Percentiles rank a stretch among this genome's conserved stretches.
Conservation (phyloP, 2,797 vertebrate species). For the Phaenicophaeus curvirostris region DNA sequence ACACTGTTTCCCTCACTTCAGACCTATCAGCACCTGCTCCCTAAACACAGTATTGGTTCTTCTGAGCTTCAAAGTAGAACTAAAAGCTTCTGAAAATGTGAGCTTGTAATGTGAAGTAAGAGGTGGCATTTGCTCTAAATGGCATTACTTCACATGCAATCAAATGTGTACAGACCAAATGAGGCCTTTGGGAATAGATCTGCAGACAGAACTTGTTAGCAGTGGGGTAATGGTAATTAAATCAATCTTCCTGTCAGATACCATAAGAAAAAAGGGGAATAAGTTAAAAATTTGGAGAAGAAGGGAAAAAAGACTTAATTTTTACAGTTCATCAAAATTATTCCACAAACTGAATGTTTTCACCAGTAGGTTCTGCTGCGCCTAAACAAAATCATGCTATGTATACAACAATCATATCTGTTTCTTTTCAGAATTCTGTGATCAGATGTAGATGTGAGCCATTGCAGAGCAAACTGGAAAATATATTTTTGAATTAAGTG, state of each 20-base stretch:
- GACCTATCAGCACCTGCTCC: background rate
- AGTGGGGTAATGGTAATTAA: background rate
- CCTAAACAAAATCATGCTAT: background rate
- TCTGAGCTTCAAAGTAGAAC: background rate
- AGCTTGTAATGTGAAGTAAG: background rate
- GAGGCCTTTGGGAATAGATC: background rate
- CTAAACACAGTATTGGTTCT: background rate
- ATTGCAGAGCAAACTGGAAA: background rate
- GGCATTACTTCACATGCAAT: background rate
- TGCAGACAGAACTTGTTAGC: background rate
- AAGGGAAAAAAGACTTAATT: background rate
- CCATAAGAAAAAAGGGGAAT: background rate
- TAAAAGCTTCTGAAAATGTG: background rate
- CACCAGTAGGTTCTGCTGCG: background rate
- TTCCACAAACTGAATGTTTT: background rate
- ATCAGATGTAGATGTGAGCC: background rate
- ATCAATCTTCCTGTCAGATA: background rate
- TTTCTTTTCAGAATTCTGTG: background rate
- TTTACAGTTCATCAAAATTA: background rate
- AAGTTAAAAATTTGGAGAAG: background rate
- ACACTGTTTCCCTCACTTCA: background rate
- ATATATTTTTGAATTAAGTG: background rate
- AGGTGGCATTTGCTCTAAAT: background rate
- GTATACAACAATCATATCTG: background rate
- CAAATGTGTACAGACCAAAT: background rate